A percentile compares a stretch with the other conserved stretches of the same genome.
phyloP scores from a whole-genome alignment of 2,888 invertebrate species.

The Drosophila formosana region DNA sequence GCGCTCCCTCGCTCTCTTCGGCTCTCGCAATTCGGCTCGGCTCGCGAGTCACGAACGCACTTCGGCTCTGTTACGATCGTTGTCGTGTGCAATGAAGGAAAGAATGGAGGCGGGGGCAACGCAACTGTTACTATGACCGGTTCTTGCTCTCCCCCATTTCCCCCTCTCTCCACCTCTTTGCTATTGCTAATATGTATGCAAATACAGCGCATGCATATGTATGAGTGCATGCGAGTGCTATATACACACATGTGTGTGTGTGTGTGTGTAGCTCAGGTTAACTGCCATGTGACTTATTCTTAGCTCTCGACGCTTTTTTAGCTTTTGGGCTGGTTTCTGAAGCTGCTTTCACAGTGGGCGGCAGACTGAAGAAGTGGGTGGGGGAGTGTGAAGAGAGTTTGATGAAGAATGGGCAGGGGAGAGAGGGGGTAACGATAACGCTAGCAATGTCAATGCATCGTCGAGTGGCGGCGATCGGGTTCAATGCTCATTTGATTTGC shows the following conservation, averaged over 20 bases:
- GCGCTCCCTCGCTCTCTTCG: not conserved
- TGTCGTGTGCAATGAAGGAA: not conserved
- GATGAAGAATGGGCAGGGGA: not conserved
- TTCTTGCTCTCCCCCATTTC: slow-evolving; percentile 17
- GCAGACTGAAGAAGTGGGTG: not conserved
- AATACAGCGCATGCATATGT: not conserved
- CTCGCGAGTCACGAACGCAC: slow-evolving; percentile 3
- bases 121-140: slow-evolving; percentile 55
- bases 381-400: too few species aligned
- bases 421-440: slow-evolving; percentile 15
- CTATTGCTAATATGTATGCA: slow-evolving; percentile 21
- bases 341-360: not conserved
- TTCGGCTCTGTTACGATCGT: slow-evolving; percentile 34
- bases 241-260: not conserved
- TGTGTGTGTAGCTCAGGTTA: slow-evolving; percentile 23
- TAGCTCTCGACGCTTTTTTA: slow-evolving; percentile 14
- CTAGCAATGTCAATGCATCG: slow-evolving; percentile 63
- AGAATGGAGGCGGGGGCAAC: slow-evolving; percentile 2
- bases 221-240: not conserved
- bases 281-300: slow-evolving; percentile 44
- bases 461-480: slow-evolving; percentile 37
- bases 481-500: slow-evolving; percentile 66
- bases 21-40: slow-evolving; percentile 29
- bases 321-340: slow-evolving; percentile 32
- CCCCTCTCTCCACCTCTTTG: slow-evolving; percentile 5